Percentiles rank a stretch among this genome's conserved stretches.
These are phyloP conservation scores for Arctia plantaginis DNA, from an alignment of 2,888 invertebrate genomes.

Conservation along the genomic window DNA sequence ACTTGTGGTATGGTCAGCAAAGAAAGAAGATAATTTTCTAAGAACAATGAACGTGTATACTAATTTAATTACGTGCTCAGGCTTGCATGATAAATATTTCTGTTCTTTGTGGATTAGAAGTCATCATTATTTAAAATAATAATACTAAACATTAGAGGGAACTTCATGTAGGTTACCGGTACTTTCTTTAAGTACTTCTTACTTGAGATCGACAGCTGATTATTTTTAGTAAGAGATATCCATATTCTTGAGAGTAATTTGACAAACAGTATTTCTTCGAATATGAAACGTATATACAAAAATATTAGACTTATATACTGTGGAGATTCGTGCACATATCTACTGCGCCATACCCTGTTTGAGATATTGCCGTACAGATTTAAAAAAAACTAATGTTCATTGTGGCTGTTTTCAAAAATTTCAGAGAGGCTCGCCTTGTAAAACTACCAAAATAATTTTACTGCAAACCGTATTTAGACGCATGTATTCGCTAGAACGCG, in stretches of 20 bases:
- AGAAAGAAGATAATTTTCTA: neutral
- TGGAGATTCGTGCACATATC: too few relatives aligned
- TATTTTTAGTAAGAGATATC: too few relatives aligned
- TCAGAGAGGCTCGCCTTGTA: too few relatives aligned
- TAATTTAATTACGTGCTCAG: neutral
- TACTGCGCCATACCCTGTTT: too few relatives aligned
- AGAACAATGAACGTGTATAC: neutral
- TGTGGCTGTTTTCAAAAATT: neutral
- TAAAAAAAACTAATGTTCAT: neutral
- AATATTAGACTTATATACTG: too few relatives aligned
- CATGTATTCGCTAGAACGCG: constrained; percentile 20
- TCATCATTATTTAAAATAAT: neutral
- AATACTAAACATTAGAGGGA: neutral
- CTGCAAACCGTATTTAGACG: neutral
- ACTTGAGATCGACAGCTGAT: neutral
- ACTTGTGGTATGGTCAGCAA: neutral
- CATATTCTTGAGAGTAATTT: too few relatives aligned
- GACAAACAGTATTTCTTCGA: too few relatives aligned
- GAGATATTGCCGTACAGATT: too few relatives aligned
- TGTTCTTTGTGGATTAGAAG: neutral
- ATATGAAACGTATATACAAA: too few relatives aligned
- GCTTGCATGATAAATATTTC: neutral
- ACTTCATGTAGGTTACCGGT: too few relatives aligned
- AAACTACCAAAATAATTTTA: neutral
- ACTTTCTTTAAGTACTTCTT: neutral